These are phyloP conservation scores for Xanthorhoe designata DNA, from an alignment of 2,888 invertebrate species.

Conservation along the genomic window DNA sequence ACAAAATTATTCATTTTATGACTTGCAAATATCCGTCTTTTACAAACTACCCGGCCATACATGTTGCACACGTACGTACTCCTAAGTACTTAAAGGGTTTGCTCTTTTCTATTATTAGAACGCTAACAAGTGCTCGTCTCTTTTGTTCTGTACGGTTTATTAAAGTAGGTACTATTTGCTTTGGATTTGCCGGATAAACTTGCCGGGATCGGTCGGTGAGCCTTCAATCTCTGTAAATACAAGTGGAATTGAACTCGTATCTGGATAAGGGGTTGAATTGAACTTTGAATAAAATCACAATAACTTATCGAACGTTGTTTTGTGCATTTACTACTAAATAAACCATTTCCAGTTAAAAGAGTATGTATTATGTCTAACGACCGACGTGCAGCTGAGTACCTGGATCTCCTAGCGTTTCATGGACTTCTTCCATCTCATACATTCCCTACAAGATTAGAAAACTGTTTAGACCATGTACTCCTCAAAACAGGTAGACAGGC, in stretches of 20 bases:
- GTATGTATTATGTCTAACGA: no score
- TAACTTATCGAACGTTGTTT: neutral
- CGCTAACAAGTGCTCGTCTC: conserved; percentile 61
- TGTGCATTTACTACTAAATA: neutral
- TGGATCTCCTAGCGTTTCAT: no score
- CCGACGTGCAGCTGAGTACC: no score
- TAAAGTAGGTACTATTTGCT: conserved; percentile 55
- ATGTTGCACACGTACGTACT: neutral
- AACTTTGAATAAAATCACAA: conserved; percentile 22
- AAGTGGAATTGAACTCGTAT: conserved; percentile 32
- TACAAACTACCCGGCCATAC: neutral
- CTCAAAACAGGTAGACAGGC: no score
- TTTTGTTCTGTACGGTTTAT: conserved; percentile 59
- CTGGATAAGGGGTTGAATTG: conserved; percentile 21
- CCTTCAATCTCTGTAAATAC: conserved; percentile 36
- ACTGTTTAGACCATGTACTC: no score
- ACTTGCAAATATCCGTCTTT: neutral
- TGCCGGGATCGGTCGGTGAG: conserved; percentile 34
- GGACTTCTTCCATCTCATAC: no score
- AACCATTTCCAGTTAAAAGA: neutral
- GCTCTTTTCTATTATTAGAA: conserved; percentile 78
- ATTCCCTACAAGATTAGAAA: no score
- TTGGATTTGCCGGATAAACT: conserved; percentile 53
- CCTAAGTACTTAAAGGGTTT: conserved; percentile 54
- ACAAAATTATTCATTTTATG: no score